Conservation (phyloP, 1,140 invertebrate species). For the Saccostrea echinata region DNA sequence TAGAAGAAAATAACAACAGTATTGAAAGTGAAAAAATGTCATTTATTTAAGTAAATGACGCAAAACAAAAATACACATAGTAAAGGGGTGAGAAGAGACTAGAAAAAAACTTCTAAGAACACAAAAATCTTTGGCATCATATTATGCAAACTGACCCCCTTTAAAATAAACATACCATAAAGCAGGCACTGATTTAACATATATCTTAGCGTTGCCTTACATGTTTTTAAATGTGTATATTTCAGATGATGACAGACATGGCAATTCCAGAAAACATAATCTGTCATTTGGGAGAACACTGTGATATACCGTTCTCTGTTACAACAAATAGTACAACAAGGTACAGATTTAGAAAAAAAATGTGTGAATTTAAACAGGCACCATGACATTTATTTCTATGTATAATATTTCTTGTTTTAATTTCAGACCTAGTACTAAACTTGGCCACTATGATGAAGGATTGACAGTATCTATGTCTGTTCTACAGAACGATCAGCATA, state of each 20-base stretch:
- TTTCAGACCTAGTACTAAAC: background rate
- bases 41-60: too few species aligned
- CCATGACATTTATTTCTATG: background rate
- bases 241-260: constrained; percentile 6
- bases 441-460: background rate
- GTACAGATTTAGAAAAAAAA: background rate
- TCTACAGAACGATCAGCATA: background rate
- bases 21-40: too few species aligned
- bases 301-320: background rate
- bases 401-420: background rate
- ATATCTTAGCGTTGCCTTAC: background rate
- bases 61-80: too few species aligned
- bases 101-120: too few species aligned
- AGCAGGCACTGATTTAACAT: too few species aligned
- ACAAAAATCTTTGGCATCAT: too few species aligned
- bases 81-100: too few species aligned
- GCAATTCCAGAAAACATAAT: constrained; percentile 1
- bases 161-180: too few species aligned
- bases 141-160: too few species aligned
- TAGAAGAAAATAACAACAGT: too few species aligned
- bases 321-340: background rate
- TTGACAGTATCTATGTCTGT: background rate
- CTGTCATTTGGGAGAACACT: background rate
- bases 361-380: background rate
- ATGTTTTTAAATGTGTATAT: background rate